Evolutionary conservation across 2,888 invertebrate species (phyloP).

Genomic region (Blastobasis adustella): DNA sequence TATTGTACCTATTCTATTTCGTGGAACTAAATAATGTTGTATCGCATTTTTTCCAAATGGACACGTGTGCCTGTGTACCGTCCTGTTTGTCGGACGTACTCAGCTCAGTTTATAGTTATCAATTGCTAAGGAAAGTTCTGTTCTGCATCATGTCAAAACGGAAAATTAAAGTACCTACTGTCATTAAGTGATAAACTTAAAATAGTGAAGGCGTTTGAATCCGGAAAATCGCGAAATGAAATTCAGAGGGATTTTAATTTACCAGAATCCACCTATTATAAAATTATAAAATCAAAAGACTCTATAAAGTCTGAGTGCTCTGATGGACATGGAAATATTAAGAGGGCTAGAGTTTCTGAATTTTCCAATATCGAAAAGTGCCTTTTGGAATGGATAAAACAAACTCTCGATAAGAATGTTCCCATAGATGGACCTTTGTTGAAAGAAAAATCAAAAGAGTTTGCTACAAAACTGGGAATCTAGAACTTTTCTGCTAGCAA

Average conservation of each 20-base stretch:
- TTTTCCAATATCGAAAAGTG: constrained; percentile 17
- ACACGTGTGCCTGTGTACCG: constrained; percentile 5
- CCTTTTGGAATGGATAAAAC: constrained; percentile 14
- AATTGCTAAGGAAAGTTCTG: constrained; percentile 12
- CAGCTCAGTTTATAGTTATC: too few species aligned
- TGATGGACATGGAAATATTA: constrained; percentile 17
- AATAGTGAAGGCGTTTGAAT: constrained; percentile 17
- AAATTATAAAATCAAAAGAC: constrained; percentile 18
- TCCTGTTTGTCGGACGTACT: constrained; percentile 12
- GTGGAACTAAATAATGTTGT: constrained; percentile 8
- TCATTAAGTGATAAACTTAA: constrained; percentile 17
- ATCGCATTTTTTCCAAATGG: constrained; percentile 14
- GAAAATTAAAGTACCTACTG: constrained; percentile 14
- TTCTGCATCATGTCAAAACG: constrained; percentile 15
- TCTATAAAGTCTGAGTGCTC: constrained; percentile 18
- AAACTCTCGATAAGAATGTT: constrained; percentile 13
- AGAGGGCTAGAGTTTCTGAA: constrained; percentile 12
- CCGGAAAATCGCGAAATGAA: constrained; percentile 18
- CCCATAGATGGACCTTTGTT: constrained; percentile 14
- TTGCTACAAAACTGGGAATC: constrained; percentile 15
- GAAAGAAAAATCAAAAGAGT: constrained; percentile 18
- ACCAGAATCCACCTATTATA: constrained; percentile 17
- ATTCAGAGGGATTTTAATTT: constrained; percentile 15
- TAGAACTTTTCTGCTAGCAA: constrained; percentile 17
- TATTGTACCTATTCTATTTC: constrained; percentile 14